These are phyloP conservation scores for Tetramorium bicarinatum DNA, from an alignment of 2,888 invertebrate species.

Conservation along the genomic window DNA sequence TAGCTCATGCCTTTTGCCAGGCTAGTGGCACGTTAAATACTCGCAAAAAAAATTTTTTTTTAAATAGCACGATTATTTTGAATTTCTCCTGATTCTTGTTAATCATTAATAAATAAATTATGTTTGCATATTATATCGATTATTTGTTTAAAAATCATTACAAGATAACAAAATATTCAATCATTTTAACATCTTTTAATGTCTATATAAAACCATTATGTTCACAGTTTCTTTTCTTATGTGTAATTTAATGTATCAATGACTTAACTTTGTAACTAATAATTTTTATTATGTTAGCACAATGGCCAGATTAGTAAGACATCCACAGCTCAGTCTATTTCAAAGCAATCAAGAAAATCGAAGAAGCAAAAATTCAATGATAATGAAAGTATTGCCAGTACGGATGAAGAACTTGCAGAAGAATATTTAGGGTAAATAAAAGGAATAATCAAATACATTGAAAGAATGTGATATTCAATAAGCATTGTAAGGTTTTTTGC, in stretches of 20 bases:
- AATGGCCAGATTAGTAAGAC: slow-evolving; percentile 63
- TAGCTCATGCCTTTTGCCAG: too few relatives aligned
- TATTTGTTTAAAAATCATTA: slow-evolving; percentile 9
- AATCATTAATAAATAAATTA: neutral
- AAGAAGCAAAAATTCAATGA: slow-evolving; percentile 73
- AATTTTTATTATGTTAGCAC: slow-evolving; percentile 62
- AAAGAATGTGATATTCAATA: neutral
- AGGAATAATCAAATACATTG: slow-evolving; percentile 18
- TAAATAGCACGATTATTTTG: neutral
- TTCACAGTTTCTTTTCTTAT: neutral
- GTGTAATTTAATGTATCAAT: neutral
- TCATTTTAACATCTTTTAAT: neutral
- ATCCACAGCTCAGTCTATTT: slow-evolving; percentile 45
- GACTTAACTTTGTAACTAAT: slow-evolving; percentile 37
- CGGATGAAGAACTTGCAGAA: slow-evolving; percentile 84
- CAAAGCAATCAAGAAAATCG: slow-evolving; percentile 74
- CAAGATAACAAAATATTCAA: neutral
- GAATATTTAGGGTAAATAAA: slow-evolving; percentile 79
- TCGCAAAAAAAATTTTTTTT: too few relatives aligned
- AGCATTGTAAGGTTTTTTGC: slow-evolving; percentile 36
- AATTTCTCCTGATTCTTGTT: neutral
- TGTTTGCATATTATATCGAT: neutral
- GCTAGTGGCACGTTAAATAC: too few relatives aligned
- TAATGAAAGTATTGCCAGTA: slow-evolving; percentile 84
- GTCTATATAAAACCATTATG: neutral